phyloP scores from a whole-genome alignment of 2,113 vertebrate species.

The Orycteropus afer region DNA sequence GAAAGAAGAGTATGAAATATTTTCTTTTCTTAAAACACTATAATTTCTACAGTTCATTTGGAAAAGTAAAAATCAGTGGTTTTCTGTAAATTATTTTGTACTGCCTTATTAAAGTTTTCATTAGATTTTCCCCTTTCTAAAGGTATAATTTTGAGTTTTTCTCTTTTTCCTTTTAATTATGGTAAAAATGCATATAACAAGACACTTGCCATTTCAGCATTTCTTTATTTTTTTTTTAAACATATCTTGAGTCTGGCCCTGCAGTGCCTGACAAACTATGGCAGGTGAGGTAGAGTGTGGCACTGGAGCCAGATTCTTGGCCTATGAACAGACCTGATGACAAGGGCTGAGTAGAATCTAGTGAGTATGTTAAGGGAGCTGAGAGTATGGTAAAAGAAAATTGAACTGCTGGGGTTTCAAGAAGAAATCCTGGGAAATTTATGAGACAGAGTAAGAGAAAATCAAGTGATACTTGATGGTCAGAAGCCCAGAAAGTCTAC shows the following conservation, averaged over 20 bases:
- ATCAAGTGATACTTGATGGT: not conserved
- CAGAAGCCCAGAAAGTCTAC: not conserved
- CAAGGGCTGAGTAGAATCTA: not conserved
- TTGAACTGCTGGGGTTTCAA: not conserved
- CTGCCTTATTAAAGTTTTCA: not conserved
- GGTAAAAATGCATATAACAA: not conserved
- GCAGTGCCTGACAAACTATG: not conserved
- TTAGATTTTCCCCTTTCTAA: slow-evolving; percentile 18
- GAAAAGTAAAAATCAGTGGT: not conserved
- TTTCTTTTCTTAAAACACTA: not conserved
- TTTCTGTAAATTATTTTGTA: slow-evolving; percentile 48
- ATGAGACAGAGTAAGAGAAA: not conserved
- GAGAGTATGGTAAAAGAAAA: not conserved
- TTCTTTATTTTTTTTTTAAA: not conserved
- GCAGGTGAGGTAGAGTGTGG: not conserved
- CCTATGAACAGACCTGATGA: not conserved
- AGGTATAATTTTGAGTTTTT: not conserved
- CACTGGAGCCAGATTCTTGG: not conserved
- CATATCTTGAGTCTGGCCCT: not conserved
- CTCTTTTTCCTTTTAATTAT: not conserved
- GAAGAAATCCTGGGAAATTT: not conserved
- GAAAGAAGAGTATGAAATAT: not conserved
- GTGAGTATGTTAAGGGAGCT: not conserved
- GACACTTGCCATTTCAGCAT: not conserved
- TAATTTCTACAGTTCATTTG: not conserved